Conservation (phyloP, 2,888 invertebrate genomes). For the Eustalomyia histrio region DNA sequence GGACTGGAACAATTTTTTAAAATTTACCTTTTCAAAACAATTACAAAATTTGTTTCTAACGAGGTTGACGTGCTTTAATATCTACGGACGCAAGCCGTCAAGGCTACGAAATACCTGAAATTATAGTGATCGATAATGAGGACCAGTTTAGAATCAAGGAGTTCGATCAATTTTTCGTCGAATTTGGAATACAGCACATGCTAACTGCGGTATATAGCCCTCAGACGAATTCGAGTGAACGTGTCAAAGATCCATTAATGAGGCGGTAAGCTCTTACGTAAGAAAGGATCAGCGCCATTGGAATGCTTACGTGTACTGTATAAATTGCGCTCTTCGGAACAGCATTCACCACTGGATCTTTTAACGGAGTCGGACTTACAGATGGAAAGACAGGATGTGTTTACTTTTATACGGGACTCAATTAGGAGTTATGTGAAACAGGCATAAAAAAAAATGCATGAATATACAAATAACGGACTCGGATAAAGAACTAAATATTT, state of each 20-base stretch:
- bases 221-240: constrained; percentile 3
- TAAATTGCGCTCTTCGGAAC: constrained; percentile 9
- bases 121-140: not conserved
- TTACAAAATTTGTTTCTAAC: not conserved
- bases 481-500: no score
- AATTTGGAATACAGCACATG: constrained; percentile 20
- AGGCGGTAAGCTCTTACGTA: constrained; percentile 24
- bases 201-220: constrained; percentile 11
- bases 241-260: constrained; percentile 45
- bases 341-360: constrained; percentile 33
- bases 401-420: no score
- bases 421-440: no score
- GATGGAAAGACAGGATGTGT: no score
- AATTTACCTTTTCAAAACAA: not conserved
- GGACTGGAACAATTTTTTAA: no score
- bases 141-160: constrained; percentile 37
- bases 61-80: not conserved
- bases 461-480: no score
- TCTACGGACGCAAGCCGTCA: not conserved
- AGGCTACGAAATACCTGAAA: not conserved
- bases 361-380: no score
- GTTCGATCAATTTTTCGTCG: constrained; percentile 11
- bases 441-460: no score
- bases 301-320: constrained; percentile 8
- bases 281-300: constrained; percentile 31